Conservation (phyloP, 2,797 vertebrate genomes). For the Yasuhikotakia modesta region DNA sequence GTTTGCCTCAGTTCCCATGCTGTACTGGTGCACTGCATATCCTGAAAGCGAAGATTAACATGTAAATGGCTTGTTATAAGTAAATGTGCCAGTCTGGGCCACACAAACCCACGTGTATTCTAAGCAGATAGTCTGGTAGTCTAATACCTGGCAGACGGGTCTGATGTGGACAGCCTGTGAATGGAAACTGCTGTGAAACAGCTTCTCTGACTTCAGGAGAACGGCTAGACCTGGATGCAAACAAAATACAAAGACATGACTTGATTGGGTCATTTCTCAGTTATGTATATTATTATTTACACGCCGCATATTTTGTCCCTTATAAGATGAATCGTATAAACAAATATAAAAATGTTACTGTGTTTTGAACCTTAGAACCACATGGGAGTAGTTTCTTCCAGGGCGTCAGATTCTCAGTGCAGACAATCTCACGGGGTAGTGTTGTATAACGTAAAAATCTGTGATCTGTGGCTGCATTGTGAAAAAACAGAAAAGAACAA, state of each 20-base stretch:
- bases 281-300: neutral
- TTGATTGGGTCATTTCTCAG: neutral
- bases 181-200: conserved; percentile 97
- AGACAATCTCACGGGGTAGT: conserved; percentile 93
- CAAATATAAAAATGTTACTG: neutral
- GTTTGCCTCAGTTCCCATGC: conserved; percentile 96
- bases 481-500: neutral
- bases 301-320: neutral
- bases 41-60: conserved; percentile 63
- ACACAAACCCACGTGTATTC: neutral
- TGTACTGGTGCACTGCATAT: conserved; percentile 78
- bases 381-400: conserved; percentile 98
- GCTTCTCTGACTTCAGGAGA: conserved; percentile 91
- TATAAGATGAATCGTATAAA: neutral
- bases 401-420: conserved; percentile 96
- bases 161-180: conserved; percentile 94
- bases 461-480: conserved; percentile 84
- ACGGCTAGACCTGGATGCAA: conserved; percentile 90
- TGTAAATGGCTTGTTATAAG: neutral
- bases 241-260: neutral
- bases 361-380: conserved; percentile 86
- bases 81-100: neutral
- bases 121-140: conserved; percentile 30
- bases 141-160: conserved; percentile 88
- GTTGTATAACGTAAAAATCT: conserved; percentile 89